Percentiles rank a stretch among this genome's conserved stretches.
Conservation (phyloP, 2,113 vertebrate species). For the Taxidea taxus region DNA sequence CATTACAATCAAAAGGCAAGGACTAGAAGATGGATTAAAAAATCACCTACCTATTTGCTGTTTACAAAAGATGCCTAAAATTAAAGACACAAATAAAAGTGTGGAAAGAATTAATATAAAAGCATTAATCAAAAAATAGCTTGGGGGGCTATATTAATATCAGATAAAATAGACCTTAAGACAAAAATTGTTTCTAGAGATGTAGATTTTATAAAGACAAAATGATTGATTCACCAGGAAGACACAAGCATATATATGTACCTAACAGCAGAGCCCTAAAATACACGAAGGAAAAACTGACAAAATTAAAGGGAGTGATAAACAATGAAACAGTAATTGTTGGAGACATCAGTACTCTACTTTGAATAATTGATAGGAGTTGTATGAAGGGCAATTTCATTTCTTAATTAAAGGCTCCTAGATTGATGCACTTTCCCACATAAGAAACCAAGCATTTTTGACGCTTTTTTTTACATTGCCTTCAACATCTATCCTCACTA, state of each 20-base stretch:
- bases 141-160: neutral
- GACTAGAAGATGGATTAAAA: neutral
- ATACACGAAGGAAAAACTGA: neutral
- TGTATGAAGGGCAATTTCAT: neutral
- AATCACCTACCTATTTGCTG: neutral
- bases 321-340: neutral
- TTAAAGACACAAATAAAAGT: neutral
- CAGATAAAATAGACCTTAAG: neutral
- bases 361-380: neutral
- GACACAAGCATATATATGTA: neutral
- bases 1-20: neutral
- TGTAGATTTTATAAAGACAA: neutral
- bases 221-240: neutral
- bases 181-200: neutral
- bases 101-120: neutral
- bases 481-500: neutral
- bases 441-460: neutral
- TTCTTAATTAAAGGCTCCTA: neutral
- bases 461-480: neutral
- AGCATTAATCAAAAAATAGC: neutral
- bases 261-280: neutral
- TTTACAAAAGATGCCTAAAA: neutral
- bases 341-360: neutral
- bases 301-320: neutral
- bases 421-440: neutral